Evolutionary conservation across 2,797 vertebrate species (phyloP).

Genomic region (Sebastes cheni): DNA sequence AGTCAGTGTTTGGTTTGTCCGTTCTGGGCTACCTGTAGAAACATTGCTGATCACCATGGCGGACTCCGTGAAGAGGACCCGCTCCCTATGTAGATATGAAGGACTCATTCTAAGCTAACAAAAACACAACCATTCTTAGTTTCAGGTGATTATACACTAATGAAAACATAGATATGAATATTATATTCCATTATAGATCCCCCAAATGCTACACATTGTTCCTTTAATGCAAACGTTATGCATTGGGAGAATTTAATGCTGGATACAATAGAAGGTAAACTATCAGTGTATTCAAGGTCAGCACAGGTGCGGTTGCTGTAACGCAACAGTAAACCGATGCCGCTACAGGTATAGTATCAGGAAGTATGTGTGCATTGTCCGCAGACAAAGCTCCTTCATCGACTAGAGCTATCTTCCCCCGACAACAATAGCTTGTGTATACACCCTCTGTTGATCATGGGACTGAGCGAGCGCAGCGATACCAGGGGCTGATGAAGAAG

Average conservation of each 20-base stretch:
- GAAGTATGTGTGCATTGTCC: conserved; percentile 3
- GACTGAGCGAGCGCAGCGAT: conserved; percentile 20
- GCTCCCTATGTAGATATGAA: too few relatives aligned
- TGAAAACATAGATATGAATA: too few relatives aligned
- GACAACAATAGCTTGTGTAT: conserved; percentile 26
- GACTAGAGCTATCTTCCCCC: not conserved
- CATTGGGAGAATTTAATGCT: not conserved
- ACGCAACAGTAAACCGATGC: conserved; percentile 11
- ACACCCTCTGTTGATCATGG: conserved; percentile 39
- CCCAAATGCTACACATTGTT: too few relatives aligned
- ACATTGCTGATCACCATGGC: too few relatives aligned
- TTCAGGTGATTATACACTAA: too few relatives aligned
- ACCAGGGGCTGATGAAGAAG: conserved; percentile 13
- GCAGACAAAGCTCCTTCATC: conserved; percentile 24
- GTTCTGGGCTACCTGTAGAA: too few relatives aligned
- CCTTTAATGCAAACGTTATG: too few relatives aligned
- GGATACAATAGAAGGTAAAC: not conserved
- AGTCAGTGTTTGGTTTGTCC: too few relatives aligned
- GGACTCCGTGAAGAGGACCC: too few relatives aligned
- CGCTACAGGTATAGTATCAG: conserved; percentile 16
- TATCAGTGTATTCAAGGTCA: not conserved
- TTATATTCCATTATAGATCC: too few relatives aligned
- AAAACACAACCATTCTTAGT: too few relatives aligned
- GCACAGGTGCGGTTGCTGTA: not conserved
- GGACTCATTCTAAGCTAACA: too few relatives aligned